Evolutionary conservation across 2,888 invertebrate species (phyloP).

Genomic region (Clivina fossor): DNA sequence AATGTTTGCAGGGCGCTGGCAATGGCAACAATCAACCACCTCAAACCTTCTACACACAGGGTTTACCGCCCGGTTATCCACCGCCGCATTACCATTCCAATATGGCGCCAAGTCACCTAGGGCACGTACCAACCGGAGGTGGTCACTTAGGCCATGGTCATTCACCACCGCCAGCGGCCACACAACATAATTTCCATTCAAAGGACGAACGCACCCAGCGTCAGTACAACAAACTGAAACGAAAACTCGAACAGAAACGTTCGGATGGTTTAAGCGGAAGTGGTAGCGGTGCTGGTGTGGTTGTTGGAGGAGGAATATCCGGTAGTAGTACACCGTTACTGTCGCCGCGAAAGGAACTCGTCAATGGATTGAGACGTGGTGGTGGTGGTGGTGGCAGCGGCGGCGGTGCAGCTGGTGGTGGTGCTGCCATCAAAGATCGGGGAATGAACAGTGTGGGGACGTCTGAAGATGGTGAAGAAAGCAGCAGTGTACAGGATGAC

Average conservation of each 20-base stretch:
- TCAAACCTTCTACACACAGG: constrained; percentile 65
- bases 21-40: constrained; percentile 71
- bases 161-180: constrained; percentile 59
- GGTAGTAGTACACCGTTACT: constrained; percentile 62
- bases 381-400: too few relatives aligned
- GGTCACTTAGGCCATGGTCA: constrained; percentile 68
- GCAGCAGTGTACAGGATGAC: constrained; percentile 71
- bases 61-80: constrained; percentile 58
- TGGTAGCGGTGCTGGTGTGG: too few relatives aligned
- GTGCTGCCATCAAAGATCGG: constrained; percentile 52
- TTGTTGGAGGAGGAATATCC: too few relatives aligned
- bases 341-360: constrained; percentile 69
- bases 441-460: constrained; percentile 65
- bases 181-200: constrained; percentile 60
- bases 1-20: constrained; percentile 62
- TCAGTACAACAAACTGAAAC: constrained; percentile 74
- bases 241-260: constrained; percentile 72
- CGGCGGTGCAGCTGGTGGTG: constrained; percentile 56
- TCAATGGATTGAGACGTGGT: constrained; percentile 56
- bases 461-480: constrained; percentile 79
- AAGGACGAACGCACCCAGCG: constrained; percentile 79
- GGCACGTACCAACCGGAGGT: constrained; percentile 58
- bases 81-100: constrained; percentile 57
- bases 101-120: constrained; percentile 56
- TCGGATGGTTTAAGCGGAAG: constrained; percentile 39